phyloP scores from a whole-genome alignment of 2,113 vertebrate species.

The Mormyrus iriodes region DNA sequence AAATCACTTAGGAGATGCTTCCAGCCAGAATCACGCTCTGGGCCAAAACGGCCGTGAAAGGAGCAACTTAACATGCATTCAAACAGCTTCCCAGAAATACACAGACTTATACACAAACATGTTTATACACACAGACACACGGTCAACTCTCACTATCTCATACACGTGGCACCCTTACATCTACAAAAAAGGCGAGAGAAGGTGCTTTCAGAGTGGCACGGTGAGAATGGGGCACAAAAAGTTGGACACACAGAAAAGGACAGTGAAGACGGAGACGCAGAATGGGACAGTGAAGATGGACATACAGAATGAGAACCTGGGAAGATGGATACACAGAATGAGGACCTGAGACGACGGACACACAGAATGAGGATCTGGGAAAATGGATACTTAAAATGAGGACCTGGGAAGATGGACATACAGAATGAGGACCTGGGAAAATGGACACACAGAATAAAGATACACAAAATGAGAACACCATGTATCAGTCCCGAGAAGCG shows the following conservation, averaged over 20 bases:
- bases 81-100: neutral
- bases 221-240: neutral
- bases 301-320: no score
- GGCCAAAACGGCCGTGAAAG: neutral
- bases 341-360: neutral
- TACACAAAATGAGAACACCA: neutral
- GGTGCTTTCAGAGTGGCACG: neutral
- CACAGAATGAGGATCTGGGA: neutral
- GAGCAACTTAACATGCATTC: neutral
- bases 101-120: neutral
- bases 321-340: neutral
- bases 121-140: neutral
- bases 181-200: neutral
- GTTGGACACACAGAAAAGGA: neutral
- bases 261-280: no score
- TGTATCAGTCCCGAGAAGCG: slow-evolving; percentile 23
- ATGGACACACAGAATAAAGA: neutral
- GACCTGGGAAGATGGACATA: neutral
- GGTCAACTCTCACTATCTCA: neutral
- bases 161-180: neutral
- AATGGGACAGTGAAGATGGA: no score
- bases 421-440: neutral
- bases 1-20: neutral
- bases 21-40: neutral
- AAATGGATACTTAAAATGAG: neutral